Evolutionary conservation across 2,113 vertebrate species (phyloP).

Genomic region (Psittacula cyanocephala): DNA sequence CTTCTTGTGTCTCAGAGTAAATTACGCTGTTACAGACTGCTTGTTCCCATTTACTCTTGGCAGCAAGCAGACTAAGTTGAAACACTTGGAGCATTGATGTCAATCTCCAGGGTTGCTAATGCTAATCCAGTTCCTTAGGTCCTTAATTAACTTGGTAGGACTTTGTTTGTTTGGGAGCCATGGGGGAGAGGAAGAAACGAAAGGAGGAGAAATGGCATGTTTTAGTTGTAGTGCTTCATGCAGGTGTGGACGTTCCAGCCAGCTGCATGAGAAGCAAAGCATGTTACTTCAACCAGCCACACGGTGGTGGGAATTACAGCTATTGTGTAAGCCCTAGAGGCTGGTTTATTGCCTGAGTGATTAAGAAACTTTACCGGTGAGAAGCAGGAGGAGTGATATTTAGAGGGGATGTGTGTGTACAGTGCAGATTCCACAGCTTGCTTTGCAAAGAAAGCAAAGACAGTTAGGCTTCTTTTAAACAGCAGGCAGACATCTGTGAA

Average conservation of each 20-base stretch:
- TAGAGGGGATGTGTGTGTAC: neutral
- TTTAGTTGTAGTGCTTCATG: neutral
- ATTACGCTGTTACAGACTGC: neutral
- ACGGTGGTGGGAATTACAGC: neutral
- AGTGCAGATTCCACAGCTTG: neutral
- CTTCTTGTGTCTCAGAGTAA: neutral
- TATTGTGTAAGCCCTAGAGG: neutral
- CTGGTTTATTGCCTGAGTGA: neutral
- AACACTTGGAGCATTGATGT: neutral
- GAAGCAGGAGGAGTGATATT: neutral
- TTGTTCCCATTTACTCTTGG: neutral
- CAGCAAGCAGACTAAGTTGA: neutral
- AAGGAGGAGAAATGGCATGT: neutral
- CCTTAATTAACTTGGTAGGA: neutral
- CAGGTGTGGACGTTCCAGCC: rapidly evolving
- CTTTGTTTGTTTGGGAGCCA: neutral
- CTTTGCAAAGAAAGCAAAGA: neutral
- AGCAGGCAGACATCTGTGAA: neutral
- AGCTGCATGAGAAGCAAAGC: neutral
- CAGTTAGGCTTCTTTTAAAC: neutral
- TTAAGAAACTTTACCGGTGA: neutral
- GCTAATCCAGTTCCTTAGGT: neutral
- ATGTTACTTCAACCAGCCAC: neutral
- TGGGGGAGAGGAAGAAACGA: neutral
- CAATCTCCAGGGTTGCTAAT: neutral